Evolutionary conservation across 92 coral and sea anemone species (phyloP).

Genomic region (Umimayanthus kanabou): DNA sequence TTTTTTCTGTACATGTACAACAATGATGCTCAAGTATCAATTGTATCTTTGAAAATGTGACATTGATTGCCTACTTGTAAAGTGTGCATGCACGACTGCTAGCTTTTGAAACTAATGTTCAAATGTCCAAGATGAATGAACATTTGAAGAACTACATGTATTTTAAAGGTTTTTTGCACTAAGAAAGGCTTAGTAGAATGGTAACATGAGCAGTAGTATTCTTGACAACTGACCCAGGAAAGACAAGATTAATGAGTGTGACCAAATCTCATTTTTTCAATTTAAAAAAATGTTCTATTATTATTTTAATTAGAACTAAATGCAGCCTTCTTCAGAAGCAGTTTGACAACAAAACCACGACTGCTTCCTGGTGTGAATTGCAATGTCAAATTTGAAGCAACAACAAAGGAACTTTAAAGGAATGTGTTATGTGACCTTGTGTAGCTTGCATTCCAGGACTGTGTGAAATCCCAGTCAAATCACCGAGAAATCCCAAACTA

Average conservation of each 20-base stretch:
- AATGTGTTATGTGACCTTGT: neutral
- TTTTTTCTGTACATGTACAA: too few relatives aligned
- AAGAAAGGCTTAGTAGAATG: too few relatives aligned
- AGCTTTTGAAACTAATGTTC: too few relatives aligned
- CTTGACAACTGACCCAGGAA: neutral
- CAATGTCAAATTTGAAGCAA: neutral
- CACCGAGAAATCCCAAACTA: conserved; percentile 16
- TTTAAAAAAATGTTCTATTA: neutral
- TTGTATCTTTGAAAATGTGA: too few relatives aligned
- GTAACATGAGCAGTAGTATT: too few relatives aligned
- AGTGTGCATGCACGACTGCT: too few relatives aligned
- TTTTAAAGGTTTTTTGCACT: too few relatives aligned
- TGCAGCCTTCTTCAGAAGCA: conserved; percentile 10
- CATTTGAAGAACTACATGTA: too few relatives aligned
- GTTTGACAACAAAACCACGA: conserved; percentile 10
- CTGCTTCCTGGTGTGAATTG: conserved; percentile 19
- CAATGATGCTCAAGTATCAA: too few relatives aligned
- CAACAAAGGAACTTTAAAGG: neutral
- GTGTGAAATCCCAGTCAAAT: neutral
- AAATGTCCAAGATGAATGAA: too few relatives aligned
- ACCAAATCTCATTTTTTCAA: neutral
- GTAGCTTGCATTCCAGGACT: conserved; percentile 5
- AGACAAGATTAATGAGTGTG: neutral
- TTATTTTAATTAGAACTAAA: neutral
- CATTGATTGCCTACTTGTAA: too few relatives aligned